Evolutionary conservation across 2,888 invertebrate species (phyloP).

Genomic region (Drosophila paramelanica): DNA sequence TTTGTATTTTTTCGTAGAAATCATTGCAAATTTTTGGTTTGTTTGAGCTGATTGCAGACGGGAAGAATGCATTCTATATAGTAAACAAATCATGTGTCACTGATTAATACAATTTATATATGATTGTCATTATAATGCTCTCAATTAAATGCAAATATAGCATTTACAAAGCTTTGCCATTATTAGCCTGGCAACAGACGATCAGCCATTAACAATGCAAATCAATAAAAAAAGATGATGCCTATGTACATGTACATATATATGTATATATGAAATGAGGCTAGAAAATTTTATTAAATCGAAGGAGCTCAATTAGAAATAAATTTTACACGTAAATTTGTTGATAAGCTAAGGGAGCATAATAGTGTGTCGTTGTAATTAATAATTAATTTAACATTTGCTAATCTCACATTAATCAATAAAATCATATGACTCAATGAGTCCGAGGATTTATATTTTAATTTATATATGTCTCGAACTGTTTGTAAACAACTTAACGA

Average conservation of each 20-base stretch:
- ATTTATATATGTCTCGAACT: conserved; percentile 2
- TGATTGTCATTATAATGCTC: conserved; percentile 36
- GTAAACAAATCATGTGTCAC: conserved; percentile 55
- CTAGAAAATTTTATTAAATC: neutral
- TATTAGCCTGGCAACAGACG: conserved; percentile 37
- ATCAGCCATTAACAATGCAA: conserved; percentile 14
- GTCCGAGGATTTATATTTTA: conserved; percentile 3
- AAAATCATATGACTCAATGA: conserved; percentile 7
- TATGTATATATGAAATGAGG: conserved; percentile 3
- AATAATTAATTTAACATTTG: neutral
- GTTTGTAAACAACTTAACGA: conserved; percentile 44
- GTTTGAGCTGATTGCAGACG: conserved; percentile 1
- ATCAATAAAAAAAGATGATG: conserved; percentile 8
- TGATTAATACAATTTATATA: conserved; percentile 29
- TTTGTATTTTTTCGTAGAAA: neutral
- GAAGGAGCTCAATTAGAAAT: neutral
- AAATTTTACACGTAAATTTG: neutral
- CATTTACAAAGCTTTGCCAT: conserved; percentile 18
- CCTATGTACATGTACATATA: neutral
- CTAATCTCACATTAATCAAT: conserved; percentile 1
- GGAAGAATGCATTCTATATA: conserved; percentile 18
- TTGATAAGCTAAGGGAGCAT: neutral
- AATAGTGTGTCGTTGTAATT: neutral
- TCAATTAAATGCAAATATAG: conserved; percentile 42
- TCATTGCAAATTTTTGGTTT: conserved; percentile 10